Percentiles rank a stretch among this genome's conserved stretches.
These are phyloP conservation scores for Philotrypesis tridentata DNA, from an alignment of 1,140 invertebrate genomes.

Conservation along the genomic window DNA sequence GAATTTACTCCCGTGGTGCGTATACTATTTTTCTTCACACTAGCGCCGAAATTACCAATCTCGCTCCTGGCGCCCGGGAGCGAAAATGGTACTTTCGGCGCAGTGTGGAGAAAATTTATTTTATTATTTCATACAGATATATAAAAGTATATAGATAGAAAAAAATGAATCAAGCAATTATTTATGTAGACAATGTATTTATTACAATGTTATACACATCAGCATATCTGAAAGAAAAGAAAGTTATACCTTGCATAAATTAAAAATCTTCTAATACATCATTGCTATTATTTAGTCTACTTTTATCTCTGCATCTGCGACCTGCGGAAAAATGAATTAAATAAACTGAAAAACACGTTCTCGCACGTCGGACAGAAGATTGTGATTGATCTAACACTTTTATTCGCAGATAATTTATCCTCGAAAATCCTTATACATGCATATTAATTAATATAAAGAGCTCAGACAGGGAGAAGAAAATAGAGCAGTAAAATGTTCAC, in stretches of 20 bases:
- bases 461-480: background rate
- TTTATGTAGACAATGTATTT: too few species aligned
- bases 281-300: background rate
- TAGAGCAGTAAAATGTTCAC: background rate
- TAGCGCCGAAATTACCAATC: too few species aligned
- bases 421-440: background rate
- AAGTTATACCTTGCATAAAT: background rate
- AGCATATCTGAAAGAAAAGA: too few species aligned
- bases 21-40: too few species aligned
- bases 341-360: background rate
- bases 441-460: background rate
- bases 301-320: background rate
- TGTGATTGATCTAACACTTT: background rate
- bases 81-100: too few species aligned
- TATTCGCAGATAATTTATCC: background rate
- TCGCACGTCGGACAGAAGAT: background rate
- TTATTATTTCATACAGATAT: too few species aligned
- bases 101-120: too few species aligned
- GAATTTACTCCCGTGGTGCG: too few species aligned
- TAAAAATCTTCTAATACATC: background rate
- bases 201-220: too few species aligned
- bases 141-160: too few species aligned
- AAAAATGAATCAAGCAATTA: too few species aligned
- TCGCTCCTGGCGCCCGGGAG: too few species aligned
- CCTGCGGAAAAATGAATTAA: background rate